These are phyloP conservation scores for Diuraphis noxia DNA, from an alignment of 1,140 invertebrate genomes.

Conservation along the genomic window DNA sequence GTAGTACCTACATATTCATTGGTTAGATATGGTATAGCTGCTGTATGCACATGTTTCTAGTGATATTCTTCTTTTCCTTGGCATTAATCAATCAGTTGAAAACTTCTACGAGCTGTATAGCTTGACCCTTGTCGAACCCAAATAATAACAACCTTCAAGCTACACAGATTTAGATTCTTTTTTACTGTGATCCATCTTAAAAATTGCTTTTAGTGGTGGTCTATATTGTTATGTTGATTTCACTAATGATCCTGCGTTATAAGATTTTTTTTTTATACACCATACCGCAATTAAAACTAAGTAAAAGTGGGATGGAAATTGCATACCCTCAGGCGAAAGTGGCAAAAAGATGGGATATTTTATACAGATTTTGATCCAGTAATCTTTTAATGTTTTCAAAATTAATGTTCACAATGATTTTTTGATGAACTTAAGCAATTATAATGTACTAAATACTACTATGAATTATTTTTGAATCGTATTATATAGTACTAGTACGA, in stretches of 20 bases:
- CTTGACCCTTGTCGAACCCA: not conserved
- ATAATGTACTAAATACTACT: not conserved
- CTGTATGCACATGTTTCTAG: not conserved
- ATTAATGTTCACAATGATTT: not conserved
- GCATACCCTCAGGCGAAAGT: not conserved
- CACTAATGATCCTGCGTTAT: not conserved
- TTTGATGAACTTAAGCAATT: not conserved
- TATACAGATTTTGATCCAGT: not conserved
- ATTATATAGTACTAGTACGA: not conserved
- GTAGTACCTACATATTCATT: not conserved
- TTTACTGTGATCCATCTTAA: not conserved
- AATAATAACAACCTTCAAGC: not conserved
- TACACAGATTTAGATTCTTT: not conserved
- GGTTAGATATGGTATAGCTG: not conserved
- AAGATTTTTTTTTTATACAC: not conserved
- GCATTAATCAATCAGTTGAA: not conserved
- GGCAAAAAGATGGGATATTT: not conserved
- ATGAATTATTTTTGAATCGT: not conserved
- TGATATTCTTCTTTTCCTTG: not conserved
- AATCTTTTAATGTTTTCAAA: not conserved
- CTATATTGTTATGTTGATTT: not conserved
- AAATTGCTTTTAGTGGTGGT: not conserved
- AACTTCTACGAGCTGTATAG: not conserved
- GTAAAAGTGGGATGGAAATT: not conserved
- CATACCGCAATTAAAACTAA: not conserved